Evolutionary conservation across 2,797 vertebrate genomes (phyloP).

Genomic region (Chlorospingus flavigularis): DNA sequence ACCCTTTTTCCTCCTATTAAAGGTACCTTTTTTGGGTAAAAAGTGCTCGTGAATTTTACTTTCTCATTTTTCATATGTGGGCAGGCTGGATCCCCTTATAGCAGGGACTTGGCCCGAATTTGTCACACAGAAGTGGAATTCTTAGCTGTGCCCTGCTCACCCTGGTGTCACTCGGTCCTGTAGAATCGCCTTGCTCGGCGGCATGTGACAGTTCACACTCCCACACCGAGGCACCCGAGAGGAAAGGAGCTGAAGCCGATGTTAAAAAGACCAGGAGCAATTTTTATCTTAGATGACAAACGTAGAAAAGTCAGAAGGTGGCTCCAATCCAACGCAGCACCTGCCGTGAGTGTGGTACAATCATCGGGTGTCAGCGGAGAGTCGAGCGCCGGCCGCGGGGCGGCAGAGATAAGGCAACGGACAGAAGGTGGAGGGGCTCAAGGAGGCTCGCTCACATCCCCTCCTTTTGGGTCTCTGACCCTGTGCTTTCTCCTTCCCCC

Average conservation of each 20-base stretch:
- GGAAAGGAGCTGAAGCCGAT: conserved; percentile 29
- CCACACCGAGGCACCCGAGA: background rate
- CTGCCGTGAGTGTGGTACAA: conserved; percentile 66
- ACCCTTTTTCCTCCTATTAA: conserved; percentile 20
- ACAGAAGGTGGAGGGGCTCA: conserved; percentile 62
- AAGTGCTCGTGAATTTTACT: background rate
- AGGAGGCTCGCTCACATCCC: conserved; percentile 21
- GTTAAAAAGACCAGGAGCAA: conserved; percentile 66
- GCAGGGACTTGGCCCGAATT: background rate
- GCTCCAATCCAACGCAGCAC: conserved; percentile 56
- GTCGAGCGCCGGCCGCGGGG: conserved; percentile 43
- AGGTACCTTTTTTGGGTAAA: conserved; percentile 31
- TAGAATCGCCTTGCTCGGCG: background rate
- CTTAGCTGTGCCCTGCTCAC: background rate
- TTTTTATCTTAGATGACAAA: conserved; percentile 80
- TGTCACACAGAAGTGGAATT: background rate
- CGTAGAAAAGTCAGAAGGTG: conserved; percentile 79
- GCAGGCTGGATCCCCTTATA: background rate
- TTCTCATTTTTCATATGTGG: background rate
- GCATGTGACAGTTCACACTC: background rate
- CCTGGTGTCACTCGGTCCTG: background rate
- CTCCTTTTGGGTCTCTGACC: conserved; percentile 60
- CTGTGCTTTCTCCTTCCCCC: conserved; percentile 57
- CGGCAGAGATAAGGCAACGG: conserved; percentile 75
- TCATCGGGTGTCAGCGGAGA: conserved; percentile 66